Base-by-base conservation (phyloP, 2,888 invertebrate species). In the Amphipoea lucens region DNA sequence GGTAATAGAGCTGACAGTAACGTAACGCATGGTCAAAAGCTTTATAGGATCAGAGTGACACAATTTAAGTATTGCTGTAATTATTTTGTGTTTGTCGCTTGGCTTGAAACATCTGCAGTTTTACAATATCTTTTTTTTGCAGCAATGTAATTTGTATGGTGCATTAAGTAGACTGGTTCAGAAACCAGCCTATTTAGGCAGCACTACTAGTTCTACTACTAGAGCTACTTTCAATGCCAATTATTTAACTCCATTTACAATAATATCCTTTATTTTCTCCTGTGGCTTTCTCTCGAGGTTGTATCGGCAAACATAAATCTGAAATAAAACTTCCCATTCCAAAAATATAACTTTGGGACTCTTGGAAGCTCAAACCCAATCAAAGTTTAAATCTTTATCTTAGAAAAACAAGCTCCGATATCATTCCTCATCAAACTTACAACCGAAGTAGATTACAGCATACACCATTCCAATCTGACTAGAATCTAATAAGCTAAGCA, bases 401-500 rank as follows among this genome's bases (percentile, higher is more conserved):
- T 48, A 11, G 9, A 29, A n/a, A 40, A 48, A 51, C 5, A 51
- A 76, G 36, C 51, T 17, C 17, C 6, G 6, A 36, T 5, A 65
- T 69, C 36, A 14, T 29, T 60, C 48, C 42, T 42, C 48, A 36
- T 14, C 40, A 48, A 76, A 63, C 69, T n/a, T 5, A 11, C 2
- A 36, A 60, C n/a, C 23, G n/a, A 74, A 74, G 17, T 48, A 29
- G 40, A 77, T 69, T 54, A 66, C 62, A 69, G 40, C 70, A 74
- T 74, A 71, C 45, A 67, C 40, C 69, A 76, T 76, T 12, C 23
- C 42, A 76, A 36, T 57, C 62, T 48, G 17, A 60, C 42, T 68
- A 23, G 72, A 73, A 72, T 57, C 82, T 66, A 78, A 73, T 78
- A 51, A 78, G 29, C 54, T 78, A 51, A 78, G 29, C 54, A 54